Conservation (phyloP, 2,888 invertebrate species). For the Balanococcus diminutus region DNA sequence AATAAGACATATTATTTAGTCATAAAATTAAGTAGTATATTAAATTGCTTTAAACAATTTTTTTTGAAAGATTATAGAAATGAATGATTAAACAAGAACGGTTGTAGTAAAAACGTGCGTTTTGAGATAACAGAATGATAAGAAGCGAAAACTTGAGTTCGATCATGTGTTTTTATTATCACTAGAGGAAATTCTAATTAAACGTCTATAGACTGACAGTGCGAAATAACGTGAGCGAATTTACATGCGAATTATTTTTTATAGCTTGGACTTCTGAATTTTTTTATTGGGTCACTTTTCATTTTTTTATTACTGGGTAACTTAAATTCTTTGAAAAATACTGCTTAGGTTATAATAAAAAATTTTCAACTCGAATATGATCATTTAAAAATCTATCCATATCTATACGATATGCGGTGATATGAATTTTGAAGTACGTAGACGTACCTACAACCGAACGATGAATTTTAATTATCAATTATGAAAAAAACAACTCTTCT, state of each 20-base stretch:
- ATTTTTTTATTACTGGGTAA: background rate
- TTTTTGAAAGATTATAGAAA: background rate
- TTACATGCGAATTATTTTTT: background rate
- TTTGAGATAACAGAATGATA: constrained; percentile 23
- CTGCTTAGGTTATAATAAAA: background rate
- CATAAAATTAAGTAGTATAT: background rate
- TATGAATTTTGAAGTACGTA: too few species aligned
- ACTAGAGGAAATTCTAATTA: background rate
- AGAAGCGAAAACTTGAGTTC: background rate
- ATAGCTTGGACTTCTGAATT: background rate
- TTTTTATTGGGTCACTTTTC: background rate
- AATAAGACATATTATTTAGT: background rate
- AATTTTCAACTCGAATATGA: background rate
- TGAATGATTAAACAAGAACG: background rate
- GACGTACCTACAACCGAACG: background rate
- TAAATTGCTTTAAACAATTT: background rate
- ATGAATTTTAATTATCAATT: background rate
- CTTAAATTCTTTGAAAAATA: background rate
- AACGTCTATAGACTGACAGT: background rate
- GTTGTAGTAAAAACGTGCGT: background rate
- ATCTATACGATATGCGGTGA: background rate
- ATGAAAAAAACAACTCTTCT: background rate
- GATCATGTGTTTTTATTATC: constrained; percentile 24
- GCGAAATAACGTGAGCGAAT: background rate
- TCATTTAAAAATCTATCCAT: background rate